A percentile compares a stretch with the other conserved stretches of the same genome.
These are phyloP conservation scores for Periophthalmodon schlosseri DNA, from an alignment of 2,113 vertebrate genomes.

Conservation along the genomic window DNA sequence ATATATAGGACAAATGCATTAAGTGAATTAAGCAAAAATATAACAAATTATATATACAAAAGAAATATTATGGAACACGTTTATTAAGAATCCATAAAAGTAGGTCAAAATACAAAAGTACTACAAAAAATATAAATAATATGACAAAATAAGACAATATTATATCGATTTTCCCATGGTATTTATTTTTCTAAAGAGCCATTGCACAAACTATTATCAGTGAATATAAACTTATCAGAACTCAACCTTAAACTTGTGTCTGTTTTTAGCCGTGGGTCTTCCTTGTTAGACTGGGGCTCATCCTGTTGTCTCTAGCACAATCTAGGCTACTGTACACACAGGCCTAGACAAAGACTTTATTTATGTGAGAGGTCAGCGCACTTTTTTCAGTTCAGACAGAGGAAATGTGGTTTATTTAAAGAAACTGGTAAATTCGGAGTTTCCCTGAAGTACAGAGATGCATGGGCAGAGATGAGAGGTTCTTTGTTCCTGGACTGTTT, in stretches of 20 bases:
- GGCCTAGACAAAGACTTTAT: background rate
- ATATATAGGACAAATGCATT: too few species aligned
- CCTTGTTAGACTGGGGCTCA: background rate
- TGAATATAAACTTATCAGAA: background rate
- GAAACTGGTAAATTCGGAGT: slow-evolving; percentile 5
- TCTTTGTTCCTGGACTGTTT: background rate
- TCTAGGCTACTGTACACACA: slow-evolving; percentile 5
- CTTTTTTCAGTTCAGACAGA: slow-evolving; percentile 11
- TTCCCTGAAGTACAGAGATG: background rate
- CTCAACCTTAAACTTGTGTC: background rate
- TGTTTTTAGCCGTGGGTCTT: slow-evolving; percentile 3
- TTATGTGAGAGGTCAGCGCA: background rate
- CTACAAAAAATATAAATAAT: background rate
- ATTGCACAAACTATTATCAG: background rate
- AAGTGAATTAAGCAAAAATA: too few species aligned
- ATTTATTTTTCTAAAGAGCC: background rate
- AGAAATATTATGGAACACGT: too few species aligned
- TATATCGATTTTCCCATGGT: too few species aligned
- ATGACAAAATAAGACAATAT: too few species aligned
- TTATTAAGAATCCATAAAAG: too few species aligned
- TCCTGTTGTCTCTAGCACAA: slow-evolving; percentile 10
- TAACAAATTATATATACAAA: background rate
- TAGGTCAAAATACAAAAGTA: background rate
- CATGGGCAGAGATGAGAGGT: slow-evolving; percentile 26
- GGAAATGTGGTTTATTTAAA: slow-evolving; percentile 44